Percentiles rank a stretch among this genome's conserved stretches.
phyloP scores from a whole-genome alignment of 2,797 vertebrate species.

The Hybognathus amarus region DNA sequence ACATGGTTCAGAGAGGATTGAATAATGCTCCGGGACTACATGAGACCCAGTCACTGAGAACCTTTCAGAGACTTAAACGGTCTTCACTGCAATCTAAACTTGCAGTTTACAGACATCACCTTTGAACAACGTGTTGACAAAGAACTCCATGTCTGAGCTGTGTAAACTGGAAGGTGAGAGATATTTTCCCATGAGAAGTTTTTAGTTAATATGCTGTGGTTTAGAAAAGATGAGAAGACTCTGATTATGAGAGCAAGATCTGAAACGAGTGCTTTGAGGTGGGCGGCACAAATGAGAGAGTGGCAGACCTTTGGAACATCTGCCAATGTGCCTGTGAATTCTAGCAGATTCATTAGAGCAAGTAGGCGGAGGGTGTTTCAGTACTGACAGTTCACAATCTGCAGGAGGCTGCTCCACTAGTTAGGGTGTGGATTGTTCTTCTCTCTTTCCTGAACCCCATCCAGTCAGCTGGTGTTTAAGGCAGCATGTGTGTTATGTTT shows the following conservation, averaged over 20 bases:
- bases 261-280: constrained; percentile 33
- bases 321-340: constrained; percentile 52
- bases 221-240: constrained; percentile 27
- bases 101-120: background rate
- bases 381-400: constrained; percentile 34
- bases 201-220: constrained; percentile 14
- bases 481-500: constrained; percentile 45
- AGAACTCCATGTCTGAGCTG: background rate
- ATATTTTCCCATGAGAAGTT: constrained; percentile 47
- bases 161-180: constrained; percentile 24
- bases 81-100: background rate
- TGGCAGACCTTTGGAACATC: constrained; percentile 46
- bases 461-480: constrained; percentile 31
- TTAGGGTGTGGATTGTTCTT: constrained; percentile 40
- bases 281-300: constrained; percentile 43
- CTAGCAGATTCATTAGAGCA: constrained; percentile 53
- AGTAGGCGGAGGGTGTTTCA: constrained; percentile 46
- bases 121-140: constrained; percentile 16
- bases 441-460: constrained; percentile 46
- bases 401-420: constrained; percentile 39
- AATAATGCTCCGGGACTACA: constrained; percentile 49
- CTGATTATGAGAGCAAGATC: constrained; percentile 42
- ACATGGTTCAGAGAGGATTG: constrained; percentile 59
- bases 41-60: constrained; percentile 35
- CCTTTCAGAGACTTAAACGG: constrained; percentile 21